Evolutionary conservation across 2,888 invertebrate genomes (phyloP).

Genomic region (Schrankia costaestrigalis): DNA sequence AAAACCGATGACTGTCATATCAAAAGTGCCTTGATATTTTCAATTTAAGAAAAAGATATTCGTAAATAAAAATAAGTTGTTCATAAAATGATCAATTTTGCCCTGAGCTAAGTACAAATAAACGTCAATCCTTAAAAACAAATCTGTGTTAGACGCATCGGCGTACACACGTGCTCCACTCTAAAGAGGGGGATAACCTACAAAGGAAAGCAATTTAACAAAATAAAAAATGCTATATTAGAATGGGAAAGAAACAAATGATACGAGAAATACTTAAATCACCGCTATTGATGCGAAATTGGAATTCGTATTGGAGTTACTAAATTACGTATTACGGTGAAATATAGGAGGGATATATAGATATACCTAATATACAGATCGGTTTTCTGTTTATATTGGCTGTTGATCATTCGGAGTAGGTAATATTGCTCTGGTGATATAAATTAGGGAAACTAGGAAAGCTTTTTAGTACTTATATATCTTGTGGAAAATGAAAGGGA

Average conservation of each 20-base stretch:
- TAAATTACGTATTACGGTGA: conserved; percentile 41
- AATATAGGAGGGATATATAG: conserved; percentile 16
- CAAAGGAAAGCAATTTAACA: conserved; percentile 78
- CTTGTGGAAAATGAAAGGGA: too few species aligned
- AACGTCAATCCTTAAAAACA: conserved; percentile 74
- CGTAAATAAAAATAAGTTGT: conserved; percentile 18
- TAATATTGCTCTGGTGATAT: too few species aligned
- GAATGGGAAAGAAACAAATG: conserved; percentile 70
- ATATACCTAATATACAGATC: too few species aligned
- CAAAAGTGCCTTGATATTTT: conserved; percentile 3
- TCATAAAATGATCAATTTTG: conserved; percentile 63
- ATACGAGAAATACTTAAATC: conserved; percentile 77
- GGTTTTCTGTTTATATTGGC: too few species aligned
- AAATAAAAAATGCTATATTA: conserved; percentile 74
- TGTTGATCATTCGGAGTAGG: too few species aligned
- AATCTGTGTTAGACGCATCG: conserved; percentile 63
- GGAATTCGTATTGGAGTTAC: conserved; percentile 46
- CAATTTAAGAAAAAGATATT: conserved; percentile 5
- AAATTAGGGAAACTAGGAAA: too few species aligned
- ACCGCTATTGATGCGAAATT: conserved; percentile 71
- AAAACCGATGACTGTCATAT: conserved; percentile 12
- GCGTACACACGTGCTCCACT: conserved; percentile 46
- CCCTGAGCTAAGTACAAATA: conserved; percentile 72
- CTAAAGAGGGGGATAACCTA: conserved; percentile 61
- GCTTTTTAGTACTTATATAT: too few species aligned